Base-by-base conservation (phyloP, 2,797 vertebrate species). In the Gymnocypris eckloni region DNA sequence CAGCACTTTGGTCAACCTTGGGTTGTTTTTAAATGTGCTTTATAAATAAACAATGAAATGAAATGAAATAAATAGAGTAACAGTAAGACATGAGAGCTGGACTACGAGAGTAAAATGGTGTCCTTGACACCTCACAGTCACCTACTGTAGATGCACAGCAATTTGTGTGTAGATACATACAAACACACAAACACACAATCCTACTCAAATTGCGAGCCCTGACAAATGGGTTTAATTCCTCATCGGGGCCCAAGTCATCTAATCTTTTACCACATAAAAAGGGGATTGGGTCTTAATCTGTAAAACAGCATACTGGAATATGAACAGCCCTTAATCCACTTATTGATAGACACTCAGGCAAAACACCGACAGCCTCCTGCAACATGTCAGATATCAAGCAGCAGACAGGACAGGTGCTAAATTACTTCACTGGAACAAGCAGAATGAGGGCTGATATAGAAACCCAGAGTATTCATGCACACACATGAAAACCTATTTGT, bases 291-390 rank as follows among this genome's bases (percentile, higher is more conserved):
- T 78, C 66, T 86, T 88, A 90, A 87, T 90, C 88, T 89, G 81
- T 79, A 83, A 90, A 78, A 87, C 81, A 73, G 87, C 83, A 79
- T 72, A 69, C 73, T 76, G 81, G 79, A 85, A 81, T 87, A 86
- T 89, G 83, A 89, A 88, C 86, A 87, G 83, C 56, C 76, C 45
- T 86, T 89, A 91, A 90, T 90, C 90, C 87, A 88, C 73, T 88
- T 87, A 88, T 79, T 90, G 90, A 91, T 83, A 88, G 87, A 84
- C 67, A 88, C 83, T 88, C 77, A 33, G 78, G 78, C 64, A 88
- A 82, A 88, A 84, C 84, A 86, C 56, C 5, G 75, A 79, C 87
- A 83, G 86, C 73, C 81, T 86, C 41, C 79, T 87, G 89, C 72
- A 86, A 85, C 59, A 37, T 88, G 86, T 87, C 70, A 80, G 70